Conservation (phyloP, 2,113 vertebrate species). For the Haliaeetus leucogaster region DNA sequence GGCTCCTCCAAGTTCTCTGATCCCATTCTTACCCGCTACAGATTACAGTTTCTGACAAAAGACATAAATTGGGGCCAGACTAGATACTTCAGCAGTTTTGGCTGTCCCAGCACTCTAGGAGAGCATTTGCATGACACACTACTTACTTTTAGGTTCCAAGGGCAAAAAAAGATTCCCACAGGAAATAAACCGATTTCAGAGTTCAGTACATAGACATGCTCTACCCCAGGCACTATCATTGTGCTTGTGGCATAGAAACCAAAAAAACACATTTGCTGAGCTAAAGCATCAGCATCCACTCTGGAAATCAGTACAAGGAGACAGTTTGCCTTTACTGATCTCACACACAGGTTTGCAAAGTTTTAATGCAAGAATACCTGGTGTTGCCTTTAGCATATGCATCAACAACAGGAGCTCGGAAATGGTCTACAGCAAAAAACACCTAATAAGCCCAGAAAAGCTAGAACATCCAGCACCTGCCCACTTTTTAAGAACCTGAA, state of each 20-base stretch:
- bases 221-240: no score
- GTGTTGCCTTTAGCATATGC: fast-evolving
- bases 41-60: neutral
- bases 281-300: fast-evolving
- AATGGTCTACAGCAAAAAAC: fast-evolving
- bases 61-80: neutral
- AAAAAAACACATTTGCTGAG: neutral
- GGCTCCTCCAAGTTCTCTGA: fast-evolving
- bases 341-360: fast-evolving
- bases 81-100: neutral
- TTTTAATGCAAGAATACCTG: fast-evolving
- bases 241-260: fast-evolving
- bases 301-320: fast-evolving
- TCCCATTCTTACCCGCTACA: neutral
- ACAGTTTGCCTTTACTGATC: no score
- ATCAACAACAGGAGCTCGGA: fast-evolving
- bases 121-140: fast-evolving
- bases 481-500: neutral
- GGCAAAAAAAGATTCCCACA: neutral
- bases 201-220: fast-evolving
- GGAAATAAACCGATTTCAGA: neutral
- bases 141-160: fast-evolving
- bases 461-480: fast-evolving
- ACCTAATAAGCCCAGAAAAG: neutral
- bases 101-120: no score